Percentiles rank a stretch among this genome's conserved stretches.
phyloP scores from a whole-genome alignment of 2,113 vertebrate genomes.

The Hemiprocne comata region DNA sequence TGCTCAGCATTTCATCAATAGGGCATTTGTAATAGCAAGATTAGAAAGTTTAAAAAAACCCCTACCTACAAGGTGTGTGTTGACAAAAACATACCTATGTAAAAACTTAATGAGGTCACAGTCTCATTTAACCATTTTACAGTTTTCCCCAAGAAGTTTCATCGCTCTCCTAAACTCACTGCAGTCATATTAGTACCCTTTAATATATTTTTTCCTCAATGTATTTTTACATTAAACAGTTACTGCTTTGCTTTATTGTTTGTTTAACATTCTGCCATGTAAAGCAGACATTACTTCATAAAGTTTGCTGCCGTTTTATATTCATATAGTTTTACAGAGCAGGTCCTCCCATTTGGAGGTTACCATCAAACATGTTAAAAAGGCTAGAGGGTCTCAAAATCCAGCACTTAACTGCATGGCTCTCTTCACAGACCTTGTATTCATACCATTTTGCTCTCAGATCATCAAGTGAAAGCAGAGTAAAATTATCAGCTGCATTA shows the following conservation, averaged over 20 bases:
- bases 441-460: background rate
- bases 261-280: conserved; percentile 8
- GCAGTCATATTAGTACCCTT: background rate
- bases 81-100: conserved; percentile 39
- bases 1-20: conserved; percentile 21
- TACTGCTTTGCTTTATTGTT: conserved; percentile 54
- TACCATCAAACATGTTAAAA: background rate
- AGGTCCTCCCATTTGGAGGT: background rate
- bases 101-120: conserved; percentile 37
- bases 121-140: conserved; percentile 32
- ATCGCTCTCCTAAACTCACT: background rate
- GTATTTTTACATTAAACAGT: conserved; percentile 15
- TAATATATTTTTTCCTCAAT: conserved; percentile 31
- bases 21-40: conserved; percentile 39
- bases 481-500: background rate
- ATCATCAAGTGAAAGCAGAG: background rate
- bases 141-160: conserved; percentile 36
- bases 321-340: background rate
- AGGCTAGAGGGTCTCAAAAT: background rate
- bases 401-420: background rate
- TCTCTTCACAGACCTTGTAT: background rate
- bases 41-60: background rate
- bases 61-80: background rate
- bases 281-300: conserved; percentile 57
- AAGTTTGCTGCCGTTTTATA: conserved; percentile 39